Base-by-base conservation (phyloP, 1,140 invertebrate species). In the Reticulitermes speratus region DNA sequence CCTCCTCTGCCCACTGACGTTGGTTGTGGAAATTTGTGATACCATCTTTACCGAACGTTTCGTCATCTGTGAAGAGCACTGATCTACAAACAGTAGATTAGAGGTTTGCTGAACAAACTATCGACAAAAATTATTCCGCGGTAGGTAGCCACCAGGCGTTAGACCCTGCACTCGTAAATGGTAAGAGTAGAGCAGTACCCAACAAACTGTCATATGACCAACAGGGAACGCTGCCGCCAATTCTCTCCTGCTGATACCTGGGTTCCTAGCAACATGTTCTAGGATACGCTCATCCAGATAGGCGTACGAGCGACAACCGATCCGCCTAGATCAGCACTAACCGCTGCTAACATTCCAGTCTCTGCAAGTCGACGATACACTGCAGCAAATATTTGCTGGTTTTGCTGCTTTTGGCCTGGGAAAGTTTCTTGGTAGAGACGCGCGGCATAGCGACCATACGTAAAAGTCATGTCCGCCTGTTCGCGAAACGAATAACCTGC, bases 41-140 rank as follows among this genome's bases (percentile, higher is more conserved):
- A 12, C 81, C 81, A 82, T 82, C 81, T 82, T 5, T 82, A 16
- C n/a, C 81, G n/a, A 82, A 82, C n/a, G 81, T 82, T 82, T 16
- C n/a, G 14, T 82, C 81, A 44, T n/a, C n/a, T 82, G 81, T 82
- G 30, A 82, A 82, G 16, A 82, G 30, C 16, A n/a, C 81, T 82
- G 81, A 82, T 3, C 0, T 8, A 16, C 81, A 82, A 0, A 32
- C 11, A 7, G 30, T 30, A n/a, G 81, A 82, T 82, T 82, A 6
- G 16, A 8, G 9, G 81, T 82, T 82, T 82, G 81, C 8, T 21
- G 3, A 32, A 82, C 3, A 30, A 82, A 82, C 81, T 6, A 82
- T 82, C 16, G 81, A n/a, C n/a, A 82, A 82, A 82, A 82, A n/a
- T 82, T 82, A 21, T 82, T 23, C 81, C n/a, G 1, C 30, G 81